Percentiles rank a stretch among this genome's conserved stretches.
Conservation (phyloP, 2,888 invertebrate species). For the Euzetes globulus region DNA sequence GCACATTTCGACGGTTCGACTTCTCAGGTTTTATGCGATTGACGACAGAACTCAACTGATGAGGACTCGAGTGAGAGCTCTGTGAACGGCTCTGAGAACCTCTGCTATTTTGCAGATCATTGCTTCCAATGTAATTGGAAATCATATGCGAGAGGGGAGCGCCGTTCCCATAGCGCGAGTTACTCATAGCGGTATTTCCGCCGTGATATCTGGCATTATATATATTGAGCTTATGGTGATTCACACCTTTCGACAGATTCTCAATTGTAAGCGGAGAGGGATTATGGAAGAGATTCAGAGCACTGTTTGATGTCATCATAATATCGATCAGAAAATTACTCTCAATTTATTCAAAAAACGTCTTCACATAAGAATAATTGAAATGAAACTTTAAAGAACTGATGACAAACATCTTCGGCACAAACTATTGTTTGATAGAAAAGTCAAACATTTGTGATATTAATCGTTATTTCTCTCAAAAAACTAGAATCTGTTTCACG, state of each 20-base stretch:
- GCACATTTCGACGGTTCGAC: slow-evolving; percentile 40
- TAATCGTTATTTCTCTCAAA: not conserved
- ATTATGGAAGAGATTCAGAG: slow-evolving; percentile 3
- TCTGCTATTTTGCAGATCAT: not conserved
- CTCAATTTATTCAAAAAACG: not conserved
- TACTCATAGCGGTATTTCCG: slow-evolving; percentile 1
- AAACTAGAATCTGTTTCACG: not conserved
- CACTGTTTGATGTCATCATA: slow-evolving; percentile 7
- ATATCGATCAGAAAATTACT: not conserved
- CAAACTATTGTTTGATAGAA: not conserved
- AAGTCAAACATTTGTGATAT: not conserved
- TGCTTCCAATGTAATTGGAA: not conserved
- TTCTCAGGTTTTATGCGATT: slow-evolving; percentile 15
- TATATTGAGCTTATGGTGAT: slow-evolving; percentile 18
- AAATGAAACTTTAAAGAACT: not conserved
- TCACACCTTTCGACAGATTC: slow-evolving; percentile 22
- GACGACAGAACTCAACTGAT: slow-evolving; percentile 8
- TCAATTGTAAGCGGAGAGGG: slow-evolving; percentile 1
- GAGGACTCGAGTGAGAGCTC: not conserved
- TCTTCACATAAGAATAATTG: not conserved
- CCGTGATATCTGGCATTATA: slow-evolving; percentile 23
- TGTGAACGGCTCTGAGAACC: not conserved
- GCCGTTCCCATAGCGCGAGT: not conserved
- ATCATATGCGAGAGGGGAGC: not conserved
- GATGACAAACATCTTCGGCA: too few relatives aligned